Conservation (phyloP, 1,140 invertebrate genomes). For the Drosophila sturtevanti region DNA sequence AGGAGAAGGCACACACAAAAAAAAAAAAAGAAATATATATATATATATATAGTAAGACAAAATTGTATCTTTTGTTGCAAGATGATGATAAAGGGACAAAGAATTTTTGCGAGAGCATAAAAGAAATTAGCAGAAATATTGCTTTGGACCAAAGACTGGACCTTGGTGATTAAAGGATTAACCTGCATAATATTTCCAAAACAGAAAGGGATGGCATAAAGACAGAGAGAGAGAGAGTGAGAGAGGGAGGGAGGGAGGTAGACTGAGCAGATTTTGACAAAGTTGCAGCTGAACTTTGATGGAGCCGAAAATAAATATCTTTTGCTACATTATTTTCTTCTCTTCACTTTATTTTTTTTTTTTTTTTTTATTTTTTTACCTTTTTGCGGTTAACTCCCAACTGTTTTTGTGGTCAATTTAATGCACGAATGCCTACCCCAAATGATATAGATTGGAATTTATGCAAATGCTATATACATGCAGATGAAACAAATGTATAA, state of each 20-base stretch:
- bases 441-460: conserved; percentile 53
- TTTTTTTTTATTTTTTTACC: not conserved
- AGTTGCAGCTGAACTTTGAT: conserved; percentile 67
- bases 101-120: conserved; percentile 33
- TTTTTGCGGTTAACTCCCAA: conserved; percentile 51
- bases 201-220: conserved; percentile 22
- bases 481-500: conserved; percentile 29
- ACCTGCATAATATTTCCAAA: conserved; percentile 76
- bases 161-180: conserved; percentile 73
- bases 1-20: not conserved
- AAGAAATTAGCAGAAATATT: conserved; percentile 72
- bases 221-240: conserved; percentile 2
- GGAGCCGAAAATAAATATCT: conserved; percentile 56
- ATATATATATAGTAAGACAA: conserved; percentile 22
- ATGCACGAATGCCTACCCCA: conserved; percentile 61
- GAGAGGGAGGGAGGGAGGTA: not conserved
- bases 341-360: too few relatives aligned
- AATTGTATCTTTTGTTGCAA: conserved; percentile 52
- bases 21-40: too few relatives aligned
- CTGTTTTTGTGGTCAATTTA: conserved; percentile 54
- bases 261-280: conserved; percentile 60
- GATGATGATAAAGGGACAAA: conserved; percentile 5
- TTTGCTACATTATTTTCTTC: too few relatives aligned
- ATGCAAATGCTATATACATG: conserved; percentile 60
- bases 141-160: conserved; percentile 38